Base-by-base conservation (phyloP, 2,888 invertebrate species). In the Plagodis dolabraria region DNA sequence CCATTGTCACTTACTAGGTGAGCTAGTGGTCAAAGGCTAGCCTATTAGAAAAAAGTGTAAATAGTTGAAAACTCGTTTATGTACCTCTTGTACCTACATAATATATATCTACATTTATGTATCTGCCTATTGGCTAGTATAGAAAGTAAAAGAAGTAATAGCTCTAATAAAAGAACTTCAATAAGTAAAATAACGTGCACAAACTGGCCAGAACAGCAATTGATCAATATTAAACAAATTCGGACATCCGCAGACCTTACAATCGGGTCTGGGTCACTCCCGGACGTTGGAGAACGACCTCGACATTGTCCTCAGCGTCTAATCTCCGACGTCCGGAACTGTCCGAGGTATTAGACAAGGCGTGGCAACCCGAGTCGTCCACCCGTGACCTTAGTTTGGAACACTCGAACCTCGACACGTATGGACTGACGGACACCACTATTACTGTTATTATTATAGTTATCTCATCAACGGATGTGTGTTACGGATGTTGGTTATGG, bases 351-450 rank as follows among this genome's bases (percentile, higher is more conserved):
- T 40, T 10, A 35, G 57, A 9, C 52, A 10, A 6, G 42, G 52
- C 42, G 38, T 48, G 57, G 48, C 33, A 43, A 45, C 47, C 43
- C 51, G 35, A 38, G 11, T 11, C 50, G 40, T 36, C 47, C 36
- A 43, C 50, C 56, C 49, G 11, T 57, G 53, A 61, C 56, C 60
- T 61, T 47, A 47, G 42, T 42, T 47, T 50, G 33, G 33, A 34
- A 44, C n/a, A 34, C 12, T 10, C 22, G 42, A 7, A 49, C 57
- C 61, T 61, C 56, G 60, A 51, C 60, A 55, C 45, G 51, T 51
- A 55, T 60, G 33, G 22, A 47, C 43, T 34, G 48, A 11, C 22
- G 12, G 47, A 40, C 40, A 35, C 35, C 4, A 38, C 51, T 34
- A 33, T 43, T 33, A 12, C 12, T 50, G 57, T 44, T 58, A 49